phyloP scores from a whole-genome alignment of 2,113 vertebrate genomes.

The Phocoena sinus region DNA sequence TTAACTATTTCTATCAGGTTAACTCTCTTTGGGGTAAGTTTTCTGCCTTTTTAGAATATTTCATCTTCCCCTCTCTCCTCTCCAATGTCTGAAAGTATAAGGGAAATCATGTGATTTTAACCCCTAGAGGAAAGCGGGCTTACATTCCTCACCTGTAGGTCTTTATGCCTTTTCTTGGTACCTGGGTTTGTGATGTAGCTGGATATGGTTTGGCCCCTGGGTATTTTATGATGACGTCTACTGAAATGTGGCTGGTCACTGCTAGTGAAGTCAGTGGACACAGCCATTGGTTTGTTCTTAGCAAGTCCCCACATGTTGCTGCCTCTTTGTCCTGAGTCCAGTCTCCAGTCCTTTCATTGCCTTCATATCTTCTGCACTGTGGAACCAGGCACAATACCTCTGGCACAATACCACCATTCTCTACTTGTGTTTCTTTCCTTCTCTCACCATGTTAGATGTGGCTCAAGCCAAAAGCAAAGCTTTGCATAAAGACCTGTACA shows the following conservation, averaged over 20 bases:
- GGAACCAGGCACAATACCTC: neutral
- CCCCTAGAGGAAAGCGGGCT: neutral
- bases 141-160: neutral
- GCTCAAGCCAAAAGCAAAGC: neutral
- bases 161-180: neutral
- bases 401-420: neutral
- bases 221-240: neutral
- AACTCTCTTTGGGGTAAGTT: neutral
- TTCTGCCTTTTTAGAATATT: neutral
- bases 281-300: neutral
- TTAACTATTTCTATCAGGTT: neutral
- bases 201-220: neutral
- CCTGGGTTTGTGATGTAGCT: neutral
- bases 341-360: neutral
- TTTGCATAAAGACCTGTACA: neutral
- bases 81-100: neutral
- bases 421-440: neutral
- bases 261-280: neutral
- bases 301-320: neutral
- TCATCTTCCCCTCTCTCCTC: neutral
- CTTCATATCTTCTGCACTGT: neutral
- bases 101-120: neutral
- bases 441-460: neutral
- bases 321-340: neutral
- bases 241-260: neutral